phyloP scores from a whole-genome alignment of 2,797 vertebrate species.

The Mormyrus hasselquistii region DNA sequence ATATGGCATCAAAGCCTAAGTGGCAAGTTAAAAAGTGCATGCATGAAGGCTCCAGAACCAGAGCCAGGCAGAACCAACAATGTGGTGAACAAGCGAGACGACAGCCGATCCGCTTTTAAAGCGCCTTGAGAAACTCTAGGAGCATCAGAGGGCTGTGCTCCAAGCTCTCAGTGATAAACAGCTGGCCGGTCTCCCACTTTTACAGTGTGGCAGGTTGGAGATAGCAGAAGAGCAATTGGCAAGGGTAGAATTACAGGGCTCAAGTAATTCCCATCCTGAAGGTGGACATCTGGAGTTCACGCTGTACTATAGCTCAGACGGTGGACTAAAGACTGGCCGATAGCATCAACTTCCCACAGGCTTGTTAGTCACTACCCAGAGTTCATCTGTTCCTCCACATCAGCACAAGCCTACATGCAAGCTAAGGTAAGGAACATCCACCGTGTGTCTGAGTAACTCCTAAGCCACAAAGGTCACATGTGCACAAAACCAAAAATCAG shows the following conservation, averaged over 20 bases:
- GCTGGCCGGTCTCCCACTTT: background rate
- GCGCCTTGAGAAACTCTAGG: background rate
- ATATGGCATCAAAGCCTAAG: background rate
- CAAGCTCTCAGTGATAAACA: background rate
- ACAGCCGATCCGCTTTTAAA: background rate
- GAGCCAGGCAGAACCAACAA: background rate
- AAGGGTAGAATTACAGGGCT: background rate
- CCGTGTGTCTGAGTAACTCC: background rate
- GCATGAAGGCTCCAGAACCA: background rate
- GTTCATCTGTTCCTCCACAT: background rate
- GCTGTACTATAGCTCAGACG: background rate
- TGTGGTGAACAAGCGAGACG: background rate
- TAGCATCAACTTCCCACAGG: background rate
- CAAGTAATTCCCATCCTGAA: background rate
- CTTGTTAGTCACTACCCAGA: background rate
- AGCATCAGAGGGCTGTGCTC: background rate
- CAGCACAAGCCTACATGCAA: background rate
- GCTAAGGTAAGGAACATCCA: background rate
- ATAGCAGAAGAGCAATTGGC: background rate
- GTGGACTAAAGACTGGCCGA: background rate
- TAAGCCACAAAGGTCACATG: background rate
- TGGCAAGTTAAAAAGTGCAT: background rate
- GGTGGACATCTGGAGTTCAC: background rate
- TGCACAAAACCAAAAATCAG: background rate
- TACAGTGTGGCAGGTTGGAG: background rate